Conservation (phyloP, 2,888 invertebrate genomes). For the Brachypterus glaber region DNA sequence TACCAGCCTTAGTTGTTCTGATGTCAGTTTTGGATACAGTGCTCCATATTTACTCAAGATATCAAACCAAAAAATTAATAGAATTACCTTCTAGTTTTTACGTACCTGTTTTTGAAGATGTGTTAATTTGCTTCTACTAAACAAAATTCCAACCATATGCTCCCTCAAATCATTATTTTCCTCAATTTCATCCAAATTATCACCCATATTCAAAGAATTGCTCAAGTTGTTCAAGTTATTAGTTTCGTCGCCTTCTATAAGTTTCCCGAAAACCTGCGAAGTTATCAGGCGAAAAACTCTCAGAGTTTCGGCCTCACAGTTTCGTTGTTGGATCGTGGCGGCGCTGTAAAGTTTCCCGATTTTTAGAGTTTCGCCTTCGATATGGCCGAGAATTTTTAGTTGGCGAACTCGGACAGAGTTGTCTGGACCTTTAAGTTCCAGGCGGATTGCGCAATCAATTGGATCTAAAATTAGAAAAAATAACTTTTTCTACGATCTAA, state of each 20-base stretch:
- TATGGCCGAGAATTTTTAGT: constrained; percentile 58
- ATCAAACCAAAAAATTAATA: constrained; percentile 3
- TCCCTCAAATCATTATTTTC: constrained; percentile 60
- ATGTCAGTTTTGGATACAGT: too few relatives aligned
- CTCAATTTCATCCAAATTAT: constrained; percentile 41
- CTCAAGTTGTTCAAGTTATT: constrained; percentile 25
- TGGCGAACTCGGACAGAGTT: constrained; percentile 84
- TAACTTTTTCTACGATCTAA: too few relatives aligned
- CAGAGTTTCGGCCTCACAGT: constrained; percentile 85
- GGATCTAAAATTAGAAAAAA: constrained; percentile 22
- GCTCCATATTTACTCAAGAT: constrained; percentile 4
- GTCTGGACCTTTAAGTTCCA: constrained; percentile 87
- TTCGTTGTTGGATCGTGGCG: constrained; percentile 66
- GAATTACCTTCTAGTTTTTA: too few relatives aligned
- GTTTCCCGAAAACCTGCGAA: constrained; percentile 85
- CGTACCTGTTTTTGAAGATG: constrained; percentile 88
- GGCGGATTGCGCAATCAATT: constrained; percentile 51
- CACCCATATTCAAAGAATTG: constrained; percentile 31
- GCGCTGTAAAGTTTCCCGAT: constrained; percentile 45
- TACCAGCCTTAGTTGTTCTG: too few relatives aligned
- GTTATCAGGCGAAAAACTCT: constrained; percentile 87
- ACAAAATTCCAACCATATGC: constrained; percentile 93
- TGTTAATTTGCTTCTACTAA: constrained; percentile 86
- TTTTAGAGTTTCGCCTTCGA: constrained; percentile 48
- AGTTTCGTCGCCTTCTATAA: constrained; percentile 60